Evolutionary conservation across 2,888 invertebrate genomes (phyloP).

Genomic region (Catocala nupta): DNA sequence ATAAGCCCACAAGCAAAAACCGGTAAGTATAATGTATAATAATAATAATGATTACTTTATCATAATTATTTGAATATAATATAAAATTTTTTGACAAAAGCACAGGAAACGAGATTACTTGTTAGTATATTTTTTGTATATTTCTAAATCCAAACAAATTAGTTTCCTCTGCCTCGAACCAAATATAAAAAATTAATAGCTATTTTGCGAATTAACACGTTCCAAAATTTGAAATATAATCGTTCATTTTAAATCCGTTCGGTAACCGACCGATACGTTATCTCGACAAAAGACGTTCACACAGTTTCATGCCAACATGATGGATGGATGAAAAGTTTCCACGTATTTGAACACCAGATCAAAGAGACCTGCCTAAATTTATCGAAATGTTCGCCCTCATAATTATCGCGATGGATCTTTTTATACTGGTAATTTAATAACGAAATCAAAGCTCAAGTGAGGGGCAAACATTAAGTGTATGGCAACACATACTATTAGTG

Average conservation of each 20-base stretch:
- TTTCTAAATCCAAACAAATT: constrained; percentile 4
- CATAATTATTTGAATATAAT: constrained; percentile 16
- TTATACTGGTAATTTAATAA: constrained; percentile 52
- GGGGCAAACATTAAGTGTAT: constrained; percentile 53
- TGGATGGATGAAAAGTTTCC: constrained; percentile 58
- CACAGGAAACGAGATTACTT: constrained; percentile 18
- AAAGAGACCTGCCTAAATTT: constrained; percentile 24
- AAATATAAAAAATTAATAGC: constrained; percentile 17
- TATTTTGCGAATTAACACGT: constrained; percentile 15
- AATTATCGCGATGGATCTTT: constrained; percentile 36
- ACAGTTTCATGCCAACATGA: constrained; percentile 53
- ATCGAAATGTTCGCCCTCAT: constrained; percentile 17
- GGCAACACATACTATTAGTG: constrained; percentile 35
- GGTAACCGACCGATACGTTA: constrained; percentile 53
- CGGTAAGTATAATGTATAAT: constrained; percentile 14
- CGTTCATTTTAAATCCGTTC: constrained; percentile 39
- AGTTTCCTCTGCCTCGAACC: constrained; percentile 1
- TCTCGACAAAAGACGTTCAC: constrained; percentile 55
- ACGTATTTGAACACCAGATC: constrained; percentile 50
- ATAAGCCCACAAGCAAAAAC: constrained; percentile 26
- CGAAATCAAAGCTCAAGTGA: constrained; percentile 64
- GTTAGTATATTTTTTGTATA: not conserved
- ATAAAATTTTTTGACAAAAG: not conserved
- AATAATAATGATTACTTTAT: constrained; percentile 23
- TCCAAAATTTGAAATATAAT: constrained; percentile 20